Evolutionary conservation across 23 tunicate genomes (phyloP), one percentile per base, ranked within the genome.

Genomic region (Ascidia mentula): DNA sequence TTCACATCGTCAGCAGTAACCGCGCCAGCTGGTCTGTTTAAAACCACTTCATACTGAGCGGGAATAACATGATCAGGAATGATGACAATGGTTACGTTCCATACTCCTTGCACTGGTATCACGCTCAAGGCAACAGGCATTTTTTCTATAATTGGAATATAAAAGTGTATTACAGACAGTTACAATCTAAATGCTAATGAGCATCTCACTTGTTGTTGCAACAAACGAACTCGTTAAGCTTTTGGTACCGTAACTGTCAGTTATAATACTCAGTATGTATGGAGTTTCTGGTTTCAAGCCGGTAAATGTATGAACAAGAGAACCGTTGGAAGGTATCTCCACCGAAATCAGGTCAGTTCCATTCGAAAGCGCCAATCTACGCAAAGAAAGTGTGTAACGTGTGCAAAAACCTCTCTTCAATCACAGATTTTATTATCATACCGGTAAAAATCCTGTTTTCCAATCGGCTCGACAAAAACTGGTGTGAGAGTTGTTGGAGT

Each of bases 281-380:
- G 12, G 39, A 8, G 85, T 72, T 40, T 39, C 77, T 12, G 85
- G 85, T 40, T 24, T 37, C 17, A 81, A 40, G 18, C 37, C 70
- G 22, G 0, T 7, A 69, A 81, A 70, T 24, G 77, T 81, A 24
- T 26, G 34, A 26, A 20, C 65, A 53, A 35, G 70, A 22, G 74
- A 70, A 7, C 4, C 38, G 18, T 70, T 70, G 2, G 38, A 34
- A 2, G 74, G 74, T 30, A 70, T 9, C 24, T 53, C 38, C 17
- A 34, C 74, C 6, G 32, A 9, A 35, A 28, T 32, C 32, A 30
- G 32, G 13, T 20, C 1, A 30, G 38, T 30, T 30, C 18, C 74
- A 28, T 32, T 32, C n/a, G 17, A 70, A 22, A 33, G 32, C 31
- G 13, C 13, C 74, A 70, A 20, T 36, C 38, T 70, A 45, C 60